Evolutionary conservation across 2,797 vertebrate species (phyloP), one percentile per base, ranked within the genome.

Genomic region (Anas capensis): DNA sequence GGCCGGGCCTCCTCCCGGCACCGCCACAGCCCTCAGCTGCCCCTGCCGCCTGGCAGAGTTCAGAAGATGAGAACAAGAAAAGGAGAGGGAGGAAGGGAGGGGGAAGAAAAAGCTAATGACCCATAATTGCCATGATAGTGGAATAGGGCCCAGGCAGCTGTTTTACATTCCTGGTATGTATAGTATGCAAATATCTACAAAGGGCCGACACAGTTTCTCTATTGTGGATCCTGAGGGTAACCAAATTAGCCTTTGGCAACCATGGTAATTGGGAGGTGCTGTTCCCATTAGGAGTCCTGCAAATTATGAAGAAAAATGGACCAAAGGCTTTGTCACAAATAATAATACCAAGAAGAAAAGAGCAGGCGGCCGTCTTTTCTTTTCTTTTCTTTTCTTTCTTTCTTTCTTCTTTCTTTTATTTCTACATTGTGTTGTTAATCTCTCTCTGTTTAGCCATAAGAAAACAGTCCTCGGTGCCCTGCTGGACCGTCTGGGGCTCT

Each of bases 161-260:
- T 97, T 98, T 98, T 97, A 98, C 98, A 98, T 98, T 98, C 98
- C 97, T 97, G 97, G 97, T 98, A 98, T 98, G 98, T 98, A 98
- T 98, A 98, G 97, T 98, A 98, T 98, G 98, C 98, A 98, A 98
- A 98, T 98, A 97, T 97, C 97, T 95, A 98, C 98, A 98, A 98
- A 98, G 97, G 96, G 97, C 96, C 97, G 92, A 97, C 97, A 98
- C 96, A 98, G 97, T 98, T 98, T 98, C 96, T 95, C 98, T 97
- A 98, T 98, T 98, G 97, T 98, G 97, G 97, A 97, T 98, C 97
- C 96, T 96, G 97, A 98, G 98, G 98, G 97, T 98, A 98, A 98
- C 98, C 97, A 98, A 98, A 98, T 98, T 98, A 98, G 98, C 98
- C 98, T 98, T 98, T 98, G 98, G 98, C 97, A 98, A 98, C 98